Percentiles rank a stretch among this genome's conserved stretches.
Evolutionary conservation across 2,888 invertebrate genomes (phyloP).

Genomic region (Pollenia griseotomentosa): DNA sequence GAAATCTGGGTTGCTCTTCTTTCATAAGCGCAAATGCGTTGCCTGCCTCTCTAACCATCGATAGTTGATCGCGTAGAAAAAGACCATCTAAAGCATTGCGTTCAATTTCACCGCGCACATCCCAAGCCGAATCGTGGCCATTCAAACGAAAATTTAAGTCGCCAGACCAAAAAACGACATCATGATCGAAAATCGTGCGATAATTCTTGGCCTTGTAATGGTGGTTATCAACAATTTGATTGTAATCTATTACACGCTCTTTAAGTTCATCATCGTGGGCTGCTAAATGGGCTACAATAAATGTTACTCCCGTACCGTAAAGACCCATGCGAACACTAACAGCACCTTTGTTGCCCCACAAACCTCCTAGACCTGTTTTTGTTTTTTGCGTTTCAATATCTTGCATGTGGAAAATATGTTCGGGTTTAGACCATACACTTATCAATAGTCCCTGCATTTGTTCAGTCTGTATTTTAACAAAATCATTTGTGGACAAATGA

Average conservation of each 20-base stretch:
- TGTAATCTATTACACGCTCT: slow-evolving; percentile 94
- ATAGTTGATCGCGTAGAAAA: slow-evolving; percentile 91
- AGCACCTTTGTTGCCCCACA: slow-evolving; percentile 93
- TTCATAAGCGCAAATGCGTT: slow-evolving; percentile 93
- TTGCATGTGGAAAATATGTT: slow-evolving; percentile 91
- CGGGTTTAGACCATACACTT: slow-evolving; percentile 90
- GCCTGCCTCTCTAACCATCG: slow-evolving; percentile 88
- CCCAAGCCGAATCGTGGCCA: slow-evolving; percentile 88
- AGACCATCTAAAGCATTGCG: slow-evolving; percentile 88
- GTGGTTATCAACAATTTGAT: slow-evolving; percentile 93
- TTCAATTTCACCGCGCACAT: slow-evolving; percentile 88
- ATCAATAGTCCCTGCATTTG: slow-evolving; percentile 93
- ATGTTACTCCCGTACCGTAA: slow-evolving; percentile 94
- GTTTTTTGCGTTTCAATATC: slow-evolving; percentile 94
- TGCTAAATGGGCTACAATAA: slow-evolving; percentile 95
- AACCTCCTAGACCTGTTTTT: slow-evolving; percentile 94
- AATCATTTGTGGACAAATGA: slow-evolving; percentile 88
- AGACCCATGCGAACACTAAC: slow-evolving; percentile 94
- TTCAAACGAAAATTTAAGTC: slow-evolving; percentile 94
- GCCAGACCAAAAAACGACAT: slow-evolving; percentile 97
- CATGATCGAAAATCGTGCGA: slow-evolving; percentile 94
- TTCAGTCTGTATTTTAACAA: slow-evolving; percentile 91
- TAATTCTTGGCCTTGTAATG: slow-evolving; percentile 90
- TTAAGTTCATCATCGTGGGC: slow-evolving; percentile 93
- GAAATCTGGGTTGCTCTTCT: slow-evolving; percentile 90